Evolutionary conservation across 2,113 vertebrate genomes (phyloP), one percentile per base, ranked within the genome.

Genomic region (Sander lucioperca): DNA sequence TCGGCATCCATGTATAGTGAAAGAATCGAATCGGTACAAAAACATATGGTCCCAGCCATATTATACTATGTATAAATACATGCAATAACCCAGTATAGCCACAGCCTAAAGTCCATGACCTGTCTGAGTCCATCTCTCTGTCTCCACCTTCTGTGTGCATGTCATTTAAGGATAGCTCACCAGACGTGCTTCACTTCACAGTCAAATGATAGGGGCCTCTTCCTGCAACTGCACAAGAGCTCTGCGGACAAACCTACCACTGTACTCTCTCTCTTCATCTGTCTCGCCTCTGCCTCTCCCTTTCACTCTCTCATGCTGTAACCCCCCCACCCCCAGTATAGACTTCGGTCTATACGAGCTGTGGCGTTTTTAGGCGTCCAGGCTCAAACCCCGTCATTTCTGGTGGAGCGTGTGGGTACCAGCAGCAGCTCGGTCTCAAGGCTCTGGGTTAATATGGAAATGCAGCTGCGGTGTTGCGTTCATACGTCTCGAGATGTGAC

Each of bases 131-230:
- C 7, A 53, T 33, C 47, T 48, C 59, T 25, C 30, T 21, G 66
- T 15, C 82, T 88, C 84, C 67, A 5, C 74, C 75, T 71, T 74
- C 77, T 9, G 77, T 63, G 47, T 25, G 69, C 73, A 0, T 86
- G 92, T 91, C 88, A 81, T 91, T 78, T 88, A 80, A 91, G 91
- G 92, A 87, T 67, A 87, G 73, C 74, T 82, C 56, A 16, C 50
- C 72, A 87, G 89, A 76, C 86, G 73, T 0, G 86, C 74, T 88
- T 89, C 88, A 86, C 64, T 80, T 90, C 78, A 66, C 86, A 90
- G 86, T 88, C 73, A 87, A 90, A 91, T 89, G 85, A 92, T 67
- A 91, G 86, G 76, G 90, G 74, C 86, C 87, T 86, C 81, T 80
- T 84, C 86, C 86, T 82, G 66, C 39, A 25, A 59, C 85, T 53